phyloP scores from a whole-genome alignment of 2,888 invertebrate genomes.

The Ashinkailepas kermadecensis region DNA sequence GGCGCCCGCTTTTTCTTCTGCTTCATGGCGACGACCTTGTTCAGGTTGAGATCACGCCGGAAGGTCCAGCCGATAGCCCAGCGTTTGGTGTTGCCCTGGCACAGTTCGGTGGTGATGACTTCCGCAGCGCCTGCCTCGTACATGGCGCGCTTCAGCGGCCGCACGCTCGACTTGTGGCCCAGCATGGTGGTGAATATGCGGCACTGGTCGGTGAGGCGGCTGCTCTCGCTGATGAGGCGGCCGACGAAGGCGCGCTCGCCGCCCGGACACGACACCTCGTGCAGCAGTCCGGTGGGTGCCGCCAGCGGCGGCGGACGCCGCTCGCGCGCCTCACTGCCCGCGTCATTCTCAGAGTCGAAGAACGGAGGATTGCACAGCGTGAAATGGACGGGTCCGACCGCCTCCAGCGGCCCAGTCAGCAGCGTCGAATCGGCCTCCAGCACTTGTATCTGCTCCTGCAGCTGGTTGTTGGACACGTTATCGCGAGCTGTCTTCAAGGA shows the following conservation, averaged over 20 bases:
- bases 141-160: constrained; percentile 57
- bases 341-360: constrained; percentile 51
- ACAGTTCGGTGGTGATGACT: constrained; percentile 69
- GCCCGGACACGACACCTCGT: constrained; percentile 70
- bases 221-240: constrained; percentile 76
- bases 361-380: constrained; percentile 97
- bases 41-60: not conserved
- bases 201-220: constrained; percentile 48
- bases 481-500: constrained; percentile 60
- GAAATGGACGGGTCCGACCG: constrained; percentile 41
- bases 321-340: constrained; percentile 40
- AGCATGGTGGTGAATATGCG: constrained; percentile 84
- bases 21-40: not conserved
- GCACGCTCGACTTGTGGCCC: constrained; percentile 75
- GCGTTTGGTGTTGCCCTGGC: constrained; percentile 86
- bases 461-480: constrained; percentile 66
- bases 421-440: not conserved
- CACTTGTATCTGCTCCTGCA: constrained; percentile 54
- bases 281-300: constrained; percentile 60
- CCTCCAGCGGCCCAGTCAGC: not conserved
- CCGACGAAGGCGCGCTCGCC: constrained; percentile 85
- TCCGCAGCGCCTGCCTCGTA: constrained; percentile 52
- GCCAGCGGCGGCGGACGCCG: constrained; percentile 57
- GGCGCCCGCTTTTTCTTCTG: constrained; percentile 38
- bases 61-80: constrained; percentile 95